Base-by-base conservation (phyloP, 1,140 invertebrate genomes). In the Oedothorax gibbosus region DNA sequence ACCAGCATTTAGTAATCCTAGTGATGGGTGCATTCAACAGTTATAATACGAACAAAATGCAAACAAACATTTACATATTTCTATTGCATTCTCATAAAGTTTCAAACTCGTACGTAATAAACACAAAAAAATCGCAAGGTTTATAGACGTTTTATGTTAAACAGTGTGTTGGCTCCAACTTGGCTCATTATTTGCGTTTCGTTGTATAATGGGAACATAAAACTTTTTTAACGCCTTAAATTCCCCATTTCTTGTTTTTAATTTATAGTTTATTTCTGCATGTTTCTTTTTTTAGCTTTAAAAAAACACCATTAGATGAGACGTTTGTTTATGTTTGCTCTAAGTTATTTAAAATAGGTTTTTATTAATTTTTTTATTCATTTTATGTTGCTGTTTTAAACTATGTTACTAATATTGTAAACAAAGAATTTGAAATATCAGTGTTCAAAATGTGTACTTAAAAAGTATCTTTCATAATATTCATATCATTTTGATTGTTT, bases 121-220 rank as follows among this genome's bases (percentile, higher is more conserved):
- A 66, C 78, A 81, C 78, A 71, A 81, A 81, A 69, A 71, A 71
- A 81, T 54, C n/a, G 65, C 54, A 60, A 80, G 66, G 66, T 80
- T 80, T 80, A 80, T 71, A 66, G 64, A 62, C 35, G 60, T 81
- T 81, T 81, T 81, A 81, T 81, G 78, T 71, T 81, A 81, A 81
- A 62, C 62, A 81, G 78, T 71, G 56, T 69, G 65, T 71, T 81
- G 78, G 54, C 78, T 71, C 20, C 66, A 81, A 81, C 78, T 81
- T 81, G 49, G 35, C 65, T 71, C 66, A 60, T 81, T 81, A 81
- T 81, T 81, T 81, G 78, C 66, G 60, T 81, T 81, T 71, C 56
- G 51, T 50, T 71, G 54, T 14, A 81, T 79, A 79, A 79, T 79
- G 49, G 7, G 11, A 12, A 49, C 77, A 79, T 79, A 79, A 79